Percentiles rank a stretch among this genome's conserved stretches.
These are phyloP conservation scores for Ptychodera flava DNA, from an alignment of 35 echinoderm and acorn worm species.

Conservation along the genomic window DNA sequence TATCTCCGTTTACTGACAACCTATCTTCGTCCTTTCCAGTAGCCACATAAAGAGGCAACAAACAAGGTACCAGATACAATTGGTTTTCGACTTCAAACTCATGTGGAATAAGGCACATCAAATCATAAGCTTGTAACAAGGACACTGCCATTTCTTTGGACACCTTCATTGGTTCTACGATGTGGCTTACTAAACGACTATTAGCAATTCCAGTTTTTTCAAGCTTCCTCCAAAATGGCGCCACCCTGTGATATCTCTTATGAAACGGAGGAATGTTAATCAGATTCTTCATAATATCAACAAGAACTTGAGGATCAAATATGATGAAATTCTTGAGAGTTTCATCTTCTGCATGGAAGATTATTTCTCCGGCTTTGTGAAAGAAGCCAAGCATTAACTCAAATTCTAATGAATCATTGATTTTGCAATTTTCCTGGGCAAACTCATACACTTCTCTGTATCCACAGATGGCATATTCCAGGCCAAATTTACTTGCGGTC, in stretches of 20 bases:
- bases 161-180: neutral
- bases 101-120: neutral
- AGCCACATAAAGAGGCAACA: neutral
- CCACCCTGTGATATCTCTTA: constrained; percentile 2
- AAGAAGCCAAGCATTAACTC: constrained; percentile 15
- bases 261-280: neutral
- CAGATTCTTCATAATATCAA: constrained; percentile 24
- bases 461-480: neutral
- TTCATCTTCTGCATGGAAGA: constrained; percentile 19
- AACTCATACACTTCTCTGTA: constrained; percentile 9
- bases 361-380: constrained; percentile 20
- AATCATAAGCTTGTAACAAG: neutral
- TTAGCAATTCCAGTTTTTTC: constrained; percentile 22
- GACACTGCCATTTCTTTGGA: neutral
- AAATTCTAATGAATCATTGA: neutral
- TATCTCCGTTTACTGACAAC: neutral
- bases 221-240: constrained; percentile 5
- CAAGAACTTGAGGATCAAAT: constrained; percentile 25
- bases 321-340: constrained; percentile 7
- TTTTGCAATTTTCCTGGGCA: constrained; percentile 1
- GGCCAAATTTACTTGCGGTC: neutral
- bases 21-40: neutral
- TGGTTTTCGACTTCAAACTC: neutral
- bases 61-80: neutral
- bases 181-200: constrained; percentile 16